Evolutionary conservation across 2,888 invertebrate genomes (phyloP), one percentile per base, ranked within the genome.

Genomic region (Archips crataeganus): DNA sequence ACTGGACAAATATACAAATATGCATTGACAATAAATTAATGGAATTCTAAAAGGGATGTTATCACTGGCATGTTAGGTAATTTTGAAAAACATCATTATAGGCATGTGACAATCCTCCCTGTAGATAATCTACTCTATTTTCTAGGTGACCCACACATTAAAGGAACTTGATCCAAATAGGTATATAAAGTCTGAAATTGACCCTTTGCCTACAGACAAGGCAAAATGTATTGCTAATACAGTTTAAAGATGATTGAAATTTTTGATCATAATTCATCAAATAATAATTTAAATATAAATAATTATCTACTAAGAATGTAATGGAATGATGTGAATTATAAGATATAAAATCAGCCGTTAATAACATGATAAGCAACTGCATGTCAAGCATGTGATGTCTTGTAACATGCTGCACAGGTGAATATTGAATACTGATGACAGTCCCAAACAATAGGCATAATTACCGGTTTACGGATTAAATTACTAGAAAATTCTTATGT

Each of bases 401-500:
- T 6, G 32, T n/a, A 32, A 47, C 47, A 47, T 63, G 63, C 63
- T 47, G 63, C 47, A n/a, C 63, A 10, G 5, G 32, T 63, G 63
- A 45, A n/a, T 57, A 11, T 32, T 36, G 36, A 8, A 63, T 63
- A 32, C 47, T 57, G 57, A 32, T 57, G 32, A 57, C n/a, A 60
- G 6, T n/a, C 34, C 60, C 36, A 36, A 34, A n/a, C 34, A 5
- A 32, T 9, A 9, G 13, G 5, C 6, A 10, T 36, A 51, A 47
- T 47, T 45, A 61, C 11, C 49, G 39, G 42, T 57, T 57, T n/a
- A 15, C 45, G 42, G 11, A 15, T 57, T 36, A 72, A 36, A 59
- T 69, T 63, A 42, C 34, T 63, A 39, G 36, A 45, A 59, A 74
- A 57, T 39, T 65, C 49, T n/a, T 36, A 45, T 64, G 65, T 45